Evolutionary conservation across 1,140 invertebrate species (phyloP), one percentile per base, ranked within the genome.

Genomic region (Teleopsis dalmanni): DNA sequence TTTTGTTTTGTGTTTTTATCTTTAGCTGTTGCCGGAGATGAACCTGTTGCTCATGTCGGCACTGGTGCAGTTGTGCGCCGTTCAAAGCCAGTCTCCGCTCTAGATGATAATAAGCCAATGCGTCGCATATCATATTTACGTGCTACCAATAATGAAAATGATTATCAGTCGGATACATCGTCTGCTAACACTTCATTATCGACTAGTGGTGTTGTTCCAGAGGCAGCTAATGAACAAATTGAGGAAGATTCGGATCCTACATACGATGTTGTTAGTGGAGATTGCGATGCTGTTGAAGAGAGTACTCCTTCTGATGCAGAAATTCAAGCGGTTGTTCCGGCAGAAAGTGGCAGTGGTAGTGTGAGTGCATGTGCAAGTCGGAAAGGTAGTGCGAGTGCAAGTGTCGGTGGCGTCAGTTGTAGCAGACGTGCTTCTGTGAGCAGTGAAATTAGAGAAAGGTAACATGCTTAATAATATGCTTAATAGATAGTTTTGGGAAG

Each of bases 101-200:
- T 57, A 21, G 87, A 91, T 61, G 87, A 88, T 58, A 88, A 91
- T 57, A 82, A 89, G 51, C 80, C 86, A 13, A 88, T 87, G 61
- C 78, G 91, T 58, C 76, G 91, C 53, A 88, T 91, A 36, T 95
- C 91, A 2, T 95, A 95, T 72, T 73, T 95, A 51, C 89, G 90
- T 73, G 92, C 92, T 8, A 94, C 91, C 19, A 80, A 67, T 41
- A 67, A 68, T 26, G 67, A 70, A 52, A 47, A 55, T 18, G 63
- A 69, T 16, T 69, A 57, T 56, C 16, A 42, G 34, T 43, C 43
- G 76, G 82, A 65, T 77, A 81, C 62, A 74, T 83, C 49, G 81
- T 79, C 55, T 81, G 77, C n/a, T 78, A 81, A 49, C 65, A 81
- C 14, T 82, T 81, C 55, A 78, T 80, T 50, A 67, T 71, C 23